These are phyloP conservation scores for Dryomyza anilis DNA, from an alignment of 2,888 invertebrate genomes.

Conservation along the genomic window DNA sequence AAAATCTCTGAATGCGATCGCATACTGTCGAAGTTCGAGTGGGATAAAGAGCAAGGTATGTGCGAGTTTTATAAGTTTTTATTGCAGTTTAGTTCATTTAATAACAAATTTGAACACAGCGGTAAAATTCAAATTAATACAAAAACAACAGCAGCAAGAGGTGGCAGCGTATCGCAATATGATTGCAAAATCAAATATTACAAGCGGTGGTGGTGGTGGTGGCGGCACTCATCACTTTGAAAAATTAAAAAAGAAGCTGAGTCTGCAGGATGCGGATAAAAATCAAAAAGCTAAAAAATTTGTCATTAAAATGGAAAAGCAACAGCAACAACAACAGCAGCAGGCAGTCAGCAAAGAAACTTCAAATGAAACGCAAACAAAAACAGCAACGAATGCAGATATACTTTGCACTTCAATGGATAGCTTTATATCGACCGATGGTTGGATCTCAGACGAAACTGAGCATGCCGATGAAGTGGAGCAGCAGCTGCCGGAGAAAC, in stretches of 20 bases:
- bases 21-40: constrained; percentile 76
- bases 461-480: constrained; percentile 41
- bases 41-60: constrained; percentile 72
- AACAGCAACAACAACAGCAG: constrained; percentile 32
- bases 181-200: too few species aligned
- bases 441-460: constrained; percentile 55
- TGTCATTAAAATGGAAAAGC: constrained; percentile 33
- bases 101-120: too few species aligned
- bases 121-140: constrained; percentile 44
- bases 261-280: constrained; percentile 33
- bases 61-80: background rate
- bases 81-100: background rate
- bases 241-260: constrained; percentile 38
- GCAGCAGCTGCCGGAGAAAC: background rate
- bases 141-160: constrained; percentile 44
- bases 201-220: constrained; percentile 5
- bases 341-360: background rate
- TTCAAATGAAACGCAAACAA: background rate
- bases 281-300: constrained; percentile 34
- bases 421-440: constrained; percentile 28
- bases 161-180: too few species aligned
- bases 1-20: constrained; percentile 77
- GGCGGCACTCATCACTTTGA: constrained; percentile 33
- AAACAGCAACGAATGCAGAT: background rate
- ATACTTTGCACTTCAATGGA: background rate